A percentile compares a stretch with the other conserved stretches of the same genome.
Conservation (phyloP, 2,888 invertebrate genomes). For the Mythimna pallens region DNA sequence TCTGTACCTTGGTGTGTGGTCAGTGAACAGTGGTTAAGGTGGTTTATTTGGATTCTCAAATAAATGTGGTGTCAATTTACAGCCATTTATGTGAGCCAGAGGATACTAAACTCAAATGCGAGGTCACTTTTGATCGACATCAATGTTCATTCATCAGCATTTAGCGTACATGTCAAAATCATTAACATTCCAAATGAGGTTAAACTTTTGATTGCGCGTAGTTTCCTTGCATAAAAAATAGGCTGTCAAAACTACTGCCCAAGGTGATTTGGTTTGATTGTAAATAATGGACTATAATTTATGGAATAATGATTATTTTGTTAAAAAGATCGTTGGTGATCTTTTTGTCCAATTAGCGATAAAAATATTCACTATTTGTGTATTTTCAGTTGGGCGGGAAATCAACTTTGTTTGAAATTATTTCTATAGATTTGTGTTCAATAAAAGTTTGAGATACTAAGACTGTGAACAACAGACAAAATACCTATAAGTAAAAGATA, state of each 20-base stretch:
- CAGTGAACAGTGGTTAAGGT: conserved; percentile 25
- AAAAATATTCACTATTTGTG: conserved; percentile 20
- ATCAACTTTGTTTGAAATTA: conserved; percentile 22
- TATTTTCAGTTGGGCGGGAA: conserved; percentile 40
- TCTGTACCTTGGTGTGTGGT: conserved; percentile 18
- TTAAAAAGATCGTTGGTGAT: conserved; percentile 2
- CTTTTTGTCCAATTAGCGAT: conserved; percentile 22
- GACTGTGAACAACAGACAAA: neutral
- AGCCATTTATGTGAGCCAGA: neutral
- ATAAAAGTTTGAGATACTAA: neutral
- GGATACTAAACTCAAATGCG: neutral
- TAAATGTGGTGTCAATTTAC: neutral
- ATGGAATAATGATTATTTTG: neutral
- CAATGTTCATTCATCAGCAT: conserved; percentile 46
- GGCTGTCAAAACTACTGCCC: conserved; percentile 25
- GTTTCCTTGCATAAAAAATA: conserved; percentile 10
- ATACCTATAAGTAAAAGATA: neutral
- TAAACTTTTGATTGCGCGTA: conserved; percentile 19
- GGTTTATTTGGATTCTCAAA: conserved; percentile 6
- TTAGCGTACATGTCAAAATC: conserved; percentile 48
- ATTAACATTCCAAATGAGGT: conserved; percentile 44
- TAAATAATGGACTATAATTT: neutral
- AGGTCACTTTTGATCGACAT: conserved; percentile 11
- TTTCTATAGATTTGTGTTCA: neutral
- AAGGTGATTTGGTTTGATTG: conserved; percentile 44